A percentile compares a stretch with the other conserved stretches of the same genome.
Evolutionary conservation across 2,888 invertebrate species (phyloP).

Genomic region (Sesia bembeciformis): DNA sequence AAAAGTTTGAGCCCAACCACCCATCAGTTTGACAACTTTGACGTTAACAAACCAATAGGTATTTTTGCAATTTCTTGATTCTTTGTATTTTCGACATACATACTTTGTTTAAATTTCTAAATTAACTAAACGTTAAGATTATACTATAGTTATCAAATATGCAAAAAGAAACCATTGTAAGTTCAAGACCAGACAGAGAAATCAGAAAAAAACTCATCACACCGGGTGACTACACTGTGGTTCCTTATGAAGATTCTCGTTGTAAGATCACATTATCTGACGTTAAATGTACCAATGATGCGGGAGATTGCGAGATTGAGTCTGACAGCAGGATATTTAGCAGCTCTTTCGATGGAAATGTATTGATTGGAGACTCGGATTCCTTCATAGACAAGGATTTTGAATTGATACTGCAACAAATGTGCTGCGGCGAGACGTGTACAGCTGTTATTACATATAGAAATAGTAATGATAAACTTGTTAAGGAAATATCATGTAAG

Average conservation of each 20-base stretch:
- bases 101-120: no score
- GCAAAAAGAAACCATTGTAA: slow-evolving; percentile 36
- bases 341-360: slow-evolving; percentile 47
- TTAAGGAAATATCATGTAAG: slow-evolving; percentile 47
- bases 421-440: slow-evolving; percentile 66
- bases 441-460: slow-evolving; percentile 44
- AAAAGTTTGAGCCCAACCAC: no score
- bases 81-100: no score
- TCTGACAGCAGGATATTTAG: slow-evolving; percentile 43
- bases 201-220: slow-evolving; percentile 45
- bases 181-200: slow-evolving; percentile 44
- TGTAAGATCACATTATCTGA: slow-evolving; percentile 49
- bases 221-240: slow-evolving; percentile 51
- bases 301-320: slow-evolving; percentile 38
- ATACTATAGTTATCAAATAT: slow-evolving; percentile 13
- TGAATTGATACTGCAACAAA: slow-evolving; percentile 68
- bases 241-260: slow-evolving; percentile 60
- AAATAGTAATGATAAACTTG: slow-evolving; percentile 30
- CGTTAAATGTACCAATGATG: slow-evolving; percentile 32
- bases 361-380: slow-evolving; percentile 65
- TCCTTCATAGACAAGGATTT: slow-evolving; percentile 66
- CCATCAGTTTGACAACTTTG: no score
- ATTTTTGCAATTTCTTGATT: no score
- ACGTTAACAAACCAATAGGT: no score
- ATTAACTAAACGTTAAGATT: no score